Evolutionary conservation across 2,888 invertebrate genomes (phyloP).

Genomic region (Heliconius aoede): DNA sequence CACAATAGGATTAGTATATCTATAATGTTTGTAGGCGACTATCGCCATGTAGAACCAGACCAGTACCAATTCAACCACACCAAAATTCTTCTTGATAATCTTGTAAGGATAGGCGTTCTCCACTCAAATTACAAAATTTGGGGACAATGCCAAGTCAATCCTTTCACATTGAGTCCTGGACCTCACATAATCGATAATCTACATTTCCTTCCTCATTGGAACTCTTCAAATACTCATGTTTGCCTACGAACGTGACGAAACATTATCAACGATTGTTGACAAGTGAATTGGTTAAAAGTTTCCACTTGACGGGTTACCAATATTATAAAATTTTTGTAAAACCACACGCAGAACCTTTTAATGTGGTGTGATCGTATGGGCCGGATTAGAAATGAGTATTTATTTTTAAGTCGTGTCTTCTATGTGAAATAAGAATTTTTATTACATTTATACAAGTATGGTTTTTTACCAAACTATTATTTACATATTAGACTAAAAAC

Average conservation of each 20-base stretch:
- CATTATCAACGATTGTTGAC: background rate
- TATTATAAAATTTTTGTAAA: background rate
- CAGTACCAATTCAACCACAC: constrained; percentile 63
- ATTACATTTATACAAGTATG: background rate
- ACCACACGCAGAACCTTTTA: background rate
- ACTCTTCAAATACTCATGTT: constrained; percentile 50
- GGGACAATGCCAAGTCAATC: constrained; percentile 66
- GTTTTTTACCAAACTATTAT: background rate
- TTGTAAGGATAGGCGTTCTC: constrained; percentile 59
- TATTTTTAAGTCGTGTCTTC: background rate
- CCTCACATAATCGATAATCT: constrained; percentile 57
- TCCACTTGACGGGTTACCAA: background rate
- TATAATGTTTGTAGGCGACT: constrained; percentile 74
- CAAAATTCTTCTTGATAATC: constrained; percentile 57
- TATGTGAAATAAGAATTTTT: background rate
- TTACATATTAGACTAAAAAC: background rate
- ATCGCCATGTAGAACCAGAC: constrained; percentile 52
- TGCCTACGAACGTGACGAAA: constrained; percentile 49
- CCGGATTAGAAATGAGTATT: background rate
- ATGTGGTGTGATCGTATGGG: background rate
- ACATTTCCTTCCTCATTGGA: constrained; percentile 62
- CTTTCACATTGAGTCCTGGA: constrained; percentile 61
- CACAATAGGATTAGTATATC: constrained; percentile 64
- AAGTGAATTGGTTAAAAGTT: constrained; percentile 1
- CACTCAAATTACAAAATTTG: constrained; percentile 58